phyloP scores from a whole-genome alignment of 1,140 invertebrate species.

The Rhyacophila brunnea region DNA sequence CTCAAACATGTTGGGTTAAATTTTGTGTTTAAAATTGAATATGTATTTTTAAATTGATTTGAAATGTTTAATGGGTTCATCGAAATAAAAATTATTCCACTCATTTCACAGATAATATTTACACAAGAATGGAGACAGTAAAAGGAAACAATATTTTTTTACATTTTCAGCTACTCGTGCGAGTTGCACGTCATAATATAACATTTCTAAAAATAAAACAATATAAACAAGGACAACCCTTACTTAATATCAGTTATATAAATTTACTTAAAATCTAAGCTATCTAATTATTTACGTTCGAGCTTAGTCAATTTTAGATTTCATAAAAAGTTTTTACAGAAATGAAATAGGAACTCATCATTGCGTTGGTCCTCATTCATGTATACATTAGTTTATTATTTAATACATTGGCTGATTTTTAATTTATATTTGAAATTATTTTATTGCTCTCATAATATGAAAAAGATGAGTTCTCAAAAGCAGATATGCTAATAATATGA shows the following conservation, averaged over 20 bases:
- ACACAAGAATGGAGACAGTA: constrained; percentile 10
- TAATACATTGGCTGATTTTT: too few species aligned
- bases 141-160: constrained; percentile 25
- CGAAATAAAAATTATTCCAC: constrained; percentile 2
- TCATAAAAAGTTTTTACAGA: constrained; percentile 19
- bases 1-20: too few species aligned
- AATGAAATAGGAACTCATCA: constrained; percentile 35
- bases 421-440: neutral
- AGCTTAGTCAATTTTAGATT: constrained; percentile 25
- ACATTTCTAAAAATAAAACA: constrained; percentile 32
- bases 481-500: constrained; percentile 19
- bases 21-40: too few species aligned
- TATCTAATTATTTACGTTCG: constrained; percentile 25
- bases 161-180: constrained; percentile 27
- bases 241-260: constrained; percentile 32
- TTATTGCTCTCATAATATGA: constrained; percentile 28
- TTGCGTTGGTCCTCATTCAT: constrained; percentile 36
- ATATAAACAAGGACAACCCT: constrained; percentile 24
- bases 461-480: constrained; percentile 27
- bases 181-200: constrained; percentile 23
- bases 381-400: constrained; percentile 29
- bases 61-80: too few species aligned
- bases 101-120: constrained; percentile 25
- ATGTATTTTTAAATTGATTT: too few species aligned
- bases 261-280: constrained; percentile 32